These are phyloP conservation scores for Babyrousa celebensis DNA, from an alignment of 2,797 vertebrate species.

Conservation along the genomic window DNA sequence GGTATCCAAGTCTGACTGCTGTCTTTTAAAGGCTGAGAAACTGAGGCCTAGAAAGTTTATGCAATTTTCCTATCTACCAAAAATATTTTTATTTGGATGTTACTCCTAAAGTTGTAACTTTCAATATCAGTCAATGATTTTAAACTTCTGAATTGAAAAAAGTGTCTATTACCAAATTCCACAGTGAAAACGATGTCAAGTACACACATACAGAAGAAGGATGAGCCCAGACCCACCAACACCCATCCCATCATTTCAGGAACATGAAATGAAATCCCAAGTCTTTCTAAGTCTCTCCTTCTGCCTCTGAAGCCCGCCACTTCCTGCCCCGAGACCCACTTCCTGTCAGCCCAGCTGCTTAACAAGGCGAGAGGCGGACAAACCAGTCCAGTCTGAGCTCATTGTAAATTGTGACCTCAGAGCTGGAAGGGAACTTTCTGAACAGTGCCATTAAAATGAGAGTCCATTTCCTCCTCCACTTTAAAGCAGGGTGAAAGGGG, in stretches of 20 bases:
- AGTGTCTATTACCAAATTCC: slow-evolving; percentile 58
- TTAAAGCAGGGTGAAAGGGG: not conserved
- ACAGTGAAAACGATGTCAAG: not conserved
- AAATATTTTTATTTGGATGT: not conserved
- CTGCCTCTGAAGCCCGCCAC: slow-evolving; percentile 56
- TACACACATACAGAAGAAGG: no score
- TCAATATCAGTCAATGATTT: not conserved
- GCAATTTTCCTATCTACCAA: not conserved
- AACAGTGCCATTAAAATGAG: not conserved
- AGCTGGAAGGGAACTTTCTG: not conserved
- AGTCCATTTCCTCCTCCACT: not conserved
- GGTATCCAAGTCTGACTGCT: not conserved
- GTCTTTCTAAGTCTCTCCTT: slow-evolving; percentile 49
- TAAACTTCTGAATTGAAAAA: slow-evolving; percentile 12
- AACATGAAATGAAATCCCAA: not conserved
- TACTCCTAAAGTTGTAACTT: not conserved
- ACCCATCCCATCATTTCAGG: not conserved
- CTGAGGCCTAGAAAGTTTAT: not conserved
- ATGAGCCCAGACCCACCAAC: not conserved
- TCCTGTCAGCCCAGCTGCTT: slow-evolving; percentile 70
- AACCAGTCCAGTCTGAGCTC: slow-evolving; percentile 57
- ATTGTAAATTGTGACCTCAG: not conserved
- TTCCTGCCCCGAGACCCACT: slow-evolving; percentile 80
- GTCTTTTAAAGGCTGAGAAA: not conserved
- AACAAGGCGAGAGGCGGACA: not conserved